Evolutionary conservation across 1,140 invertebrate species (phyloP), one percentile per base, ranked within the genome.

Genomic region (Globodera rostochiensis): DNA sequence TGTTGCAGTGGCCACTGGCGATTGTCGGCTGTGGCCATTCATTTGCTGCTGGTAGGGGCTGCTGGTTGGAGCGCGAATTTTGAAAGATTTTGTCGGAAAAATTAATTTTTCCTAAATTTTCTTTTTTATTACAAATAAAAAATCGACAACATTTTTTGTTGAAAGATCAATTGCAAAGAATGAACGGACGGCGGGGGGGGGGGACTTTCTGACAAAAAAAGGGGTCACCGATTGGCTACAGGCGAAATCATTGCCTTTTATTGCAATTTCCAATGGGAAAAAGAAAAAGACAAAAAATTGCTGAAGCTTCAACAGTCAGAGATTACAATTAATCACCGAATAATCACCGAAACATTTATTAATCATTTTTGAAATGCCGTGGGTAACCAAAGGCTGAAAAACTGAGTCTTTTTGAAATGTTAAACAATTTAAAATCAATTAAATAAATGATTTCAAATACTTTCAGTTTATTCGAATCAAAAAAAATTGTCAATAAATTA

Each of bases 1-100:
- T 15, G 57, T 64, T 64, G 57, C 57, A 19, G 15, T 64, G 57
- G 57, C 57, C 57, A 64, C 57, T 15, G 57, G 57, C 57, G 57
- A 64, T 19, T 64, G 57, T 64, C 57, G 57, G 57, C 19, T 64
- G 57, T 64, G 57, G 57, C 57, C 57, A 64, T 64, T 64, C 57
- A 64, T 64, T 64, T 64, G 57, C 57, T 64, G 57, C 19, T 64
- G 57, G 57, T 64, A 64, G 57, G 57, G 57, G 57, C 57, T 64
- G 57, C 57, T 64, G 5, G 57, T 21, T 74, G n/a, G 73, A 25
- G 73, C 21, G 8, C 57, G 57, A 64, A 64, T 64, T 64, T 64
- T 64, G 57, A 19, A 64, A 64, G 57, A 13, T 64, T 53, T 64
- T 64, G 19, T 64, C 19, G 13, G 11, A 19, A 64, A 19, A 64